These are phyloP conservation scores for Rhinopithecus roxellana DNA, from an alignment of 2,113 vertebrate species.

Conservation along the genomic window DNA sequence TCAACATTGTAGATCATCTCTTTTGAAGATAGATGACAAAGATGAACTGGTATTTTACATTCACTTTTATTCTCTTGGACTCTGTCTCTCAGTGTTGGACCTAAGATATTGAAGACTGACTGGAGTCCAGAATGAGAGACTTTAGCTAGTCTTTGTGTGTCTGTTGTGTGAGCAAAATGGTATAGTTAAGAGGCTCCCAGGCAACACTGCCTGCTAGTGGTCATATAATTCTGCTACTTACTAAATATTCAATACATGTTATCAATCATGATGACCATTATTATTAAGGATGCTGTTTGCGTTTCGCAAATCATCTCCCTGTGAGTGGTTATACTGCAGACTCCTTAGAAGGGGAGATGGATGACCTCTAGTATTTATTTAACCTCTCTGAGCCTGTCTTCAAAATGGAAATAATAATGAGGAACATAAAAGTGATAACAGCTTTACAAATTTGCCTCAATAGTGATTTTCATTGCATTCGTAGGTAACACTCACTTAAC, in stretches of 20 bases:
- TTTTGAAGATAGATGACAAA: slow-evolving; percentile 29
- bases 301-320: background rate
- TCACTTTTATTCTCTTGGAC: background rate
- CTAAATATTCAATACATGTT: background rate
- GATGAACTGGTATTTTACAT: slow-evolving; percentile 45
- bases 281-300: background rate
- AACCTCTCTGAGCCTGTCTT: background rate
- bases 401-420: background rate
- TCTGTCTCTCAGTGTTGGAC: background rate
- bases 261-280: too few relatives aligned
- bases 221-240: background rate
- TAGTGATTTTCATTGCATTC: background rate
- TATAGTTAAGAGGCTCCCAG: background rate
- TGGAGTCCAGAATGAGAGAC: background rate
- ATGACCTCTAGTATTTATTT: background rate
- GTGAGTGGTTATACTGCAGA: too few relatives aligned
- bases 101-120: background rate
- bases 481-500: background rate
- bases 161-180: background rate
- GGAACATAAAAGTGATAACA: background rate
- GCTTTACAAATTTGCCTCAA: background rate
- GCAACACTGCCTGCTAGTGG: background rate
- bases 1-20: background rate
- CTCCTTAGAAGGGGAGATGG: too few relatives aligned
- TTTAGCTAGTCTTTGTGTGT: background rate